These are phyloP conservation scores for Pseudomyrmex sp. DNA, from an alignment of 1,140 invertebrate genomes.

Conservation along the genomic window DNA sequence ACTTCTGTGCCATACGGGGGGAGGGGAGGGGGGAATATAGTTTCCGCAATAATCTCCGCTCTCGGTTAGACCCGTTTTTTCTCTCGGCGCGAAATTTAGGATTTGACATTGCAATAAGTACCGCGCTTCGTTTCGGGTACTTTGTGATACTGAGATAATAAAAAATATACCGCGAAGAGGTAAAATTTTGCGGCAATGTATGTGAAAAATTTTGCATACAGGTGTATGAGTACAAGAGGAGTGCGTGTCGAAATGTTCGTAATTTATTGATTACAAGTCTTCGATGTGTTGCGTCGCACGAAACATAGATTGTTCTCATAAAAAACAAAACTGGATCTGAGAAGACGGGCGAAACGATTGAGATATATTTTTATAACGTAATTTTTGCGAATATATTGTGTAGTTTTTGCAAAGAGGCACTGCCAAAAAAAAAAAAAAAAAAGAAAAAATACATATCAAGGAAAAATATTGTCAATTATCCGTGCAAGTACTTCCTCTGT, in stretches of 20 bases:
- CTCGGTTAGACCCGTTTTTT: not conserved
- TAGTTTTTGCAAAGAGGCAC: conserved; percentile 42
- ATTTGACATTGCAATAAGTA: conserved; percentile 26
- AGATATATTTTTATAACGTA: conserved; percentile 13
- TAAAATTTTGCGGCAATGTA: not conserved
- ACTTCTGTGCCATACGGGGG: too few species aligned
- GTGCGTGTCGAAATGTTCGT: not conserved
- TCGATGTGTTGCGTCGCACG: not conserved
- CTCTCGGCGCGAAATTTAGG: conserved; percentile 30
- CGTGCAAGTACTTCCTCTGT: not conserved
- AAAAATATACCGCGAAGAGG: not conserved
- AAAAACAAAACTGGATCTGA: not conserved
- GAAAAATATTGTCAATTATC: conserved; percentile 24
- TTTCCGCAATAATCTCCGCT: too few species aligned
- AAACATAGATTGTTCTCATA: conserved; percentile 8
- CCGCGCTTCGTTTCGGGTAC: not conserved
- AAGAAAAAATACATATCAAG: not conserved
- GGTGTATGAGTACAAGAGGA: not conserved
- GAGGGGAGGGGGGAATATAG: too few species aligned
- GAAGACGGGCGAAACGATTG: not conserved
- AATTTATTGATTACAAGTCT: conserved; percentile 14
- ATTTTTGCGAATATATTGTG: not conserved
- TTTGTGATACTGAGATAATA: conserved; percentile 40
- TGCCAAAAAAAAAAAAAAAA: conserved; percentile 40
- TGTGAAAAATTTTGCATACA: conserved; percentile 45